phyloP scores from a whole-genome alignment of 23 tunicate species.

The Oikopleura dioica region DNA sequence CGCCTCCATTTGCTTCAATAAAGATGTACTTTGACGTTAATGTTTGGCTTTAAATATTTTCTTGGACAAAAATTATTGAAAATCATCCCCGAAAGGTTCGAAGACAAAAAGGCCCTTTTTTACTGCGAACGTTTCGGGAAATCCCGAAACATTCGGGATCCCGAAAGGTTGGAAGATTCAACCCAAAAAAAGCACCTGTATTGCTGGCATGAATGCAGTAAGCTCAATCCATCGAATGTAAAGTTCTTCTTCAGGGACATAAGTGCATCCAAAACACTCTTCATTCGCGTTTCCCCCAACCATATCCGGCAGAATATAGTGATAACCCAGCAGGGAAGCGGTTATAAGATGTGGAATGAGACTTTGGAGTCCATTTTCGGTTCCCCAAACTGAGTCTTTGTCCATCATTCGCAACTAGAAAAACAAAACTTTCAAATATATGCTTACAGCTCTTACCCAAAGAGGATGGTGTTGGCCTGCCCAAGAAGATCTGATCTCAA shows the following conservation, averaged over 20 bases:
- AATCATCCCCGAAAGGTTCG: too few species aligned
- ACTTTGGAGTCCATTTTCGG: slow-evolving; percentile 54
- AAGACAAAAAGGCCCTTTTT: too few species aligned
- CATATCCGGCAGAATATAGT: slow-evolving; percentile 78
- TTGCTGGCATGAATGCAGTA: slow-evolving; percentile 3
- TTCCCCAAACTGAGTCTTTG: slow-evolving; percentile 69
- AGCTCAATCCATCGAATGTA: slow-evolving; percentile 1
- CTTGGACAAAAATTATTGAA: too few species aligned
- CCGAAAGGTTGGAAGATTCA: too few species aligned
- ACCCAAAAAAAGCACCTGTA: too few species aligned
- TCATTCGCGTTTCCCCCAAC: slow-evolving; percentile 74
- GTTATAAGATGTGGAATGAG: slow-evolving; percentile 65
- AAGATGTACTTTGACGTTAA: too few species aligned
- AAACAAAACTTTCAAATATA: too few species aligned
- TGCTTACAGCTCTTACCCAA: too few species aligned
- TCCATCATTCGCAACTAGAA: slow-evolving; percentile 69
- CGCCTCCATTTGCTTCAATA: too few species aligned
- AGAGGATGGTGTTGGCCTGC: slow-evolving; percentile 39
- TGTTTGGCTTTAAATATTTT: too few species aligned
- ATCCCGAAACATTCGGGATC: too few species aligned
- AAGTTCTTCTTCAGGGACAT: background rate
- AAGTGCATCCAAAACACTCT: background rate
- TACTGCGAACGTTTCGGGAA: too few species aligned
- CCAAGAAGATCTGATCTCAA: slow-evolving; percentile 66
- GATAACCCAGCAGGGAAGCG: slow-evolving; percentile 64